phyloP scores from a whole-genome alignment of 1,140 invertebrate species.

The Apolygus lucorum region DNA sequence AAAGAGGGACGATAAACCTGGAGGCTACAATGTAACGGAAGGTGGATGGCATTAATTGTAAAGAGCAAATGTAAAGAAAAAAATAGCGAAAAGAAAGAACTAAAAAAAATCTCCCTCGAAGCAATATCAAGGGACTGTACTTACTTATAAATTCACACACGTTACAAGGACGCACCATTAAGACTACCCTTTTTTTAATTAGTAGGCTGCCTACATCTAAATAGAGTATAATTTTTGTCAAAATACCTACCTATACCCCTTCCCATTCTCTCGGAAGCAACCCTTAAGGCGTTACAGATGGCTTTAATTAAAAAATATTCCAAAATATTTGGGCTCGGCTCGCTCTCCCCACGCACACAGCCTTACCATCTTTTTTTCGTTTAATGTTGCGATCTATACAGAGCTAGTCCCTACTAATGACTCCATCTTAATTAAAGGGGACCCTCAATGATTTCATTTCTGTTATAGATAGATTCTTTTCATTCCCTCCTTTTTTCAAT shows the following conservation, averaged over 20 bases:
- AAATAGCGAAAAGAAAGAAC: too few species aligned
- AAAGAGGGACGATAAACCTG: conserved; percentile 11
- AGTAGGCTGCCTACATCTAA: conserved; percentile 22
- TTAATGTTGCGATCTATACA: conserved; percentile 1
- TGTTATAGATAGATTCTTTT: not conserved
- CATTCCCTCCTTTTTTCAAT: not conserved
- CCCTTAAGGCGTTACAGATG: conserved; percentile 25
- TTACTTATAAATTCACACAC: conserved; percentile 18
- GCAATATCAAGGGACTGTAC: conserved; percentile 15
- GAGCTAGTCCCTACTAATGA: not conserved
- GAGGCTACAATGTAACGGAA: conserved; percentile 15
- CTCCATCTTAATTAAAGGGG: conserved; percentile 16
- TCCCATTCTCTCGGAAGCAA: not conserved
- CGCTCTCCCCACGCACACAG: not conserved
- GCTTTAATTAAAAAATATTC: conserved; percentile 26
- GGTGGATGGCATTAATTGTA: conserved; percentile 17
- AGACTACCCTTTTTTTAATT: conserved; percentile 19
- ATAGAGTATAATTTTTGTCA: conserved; percentile 27
- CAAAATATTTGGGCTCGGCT: conserved; percentile 12
- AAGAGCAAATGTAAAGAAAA: conserved; percentile 17
- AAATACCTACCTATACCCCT: conserved; percentile 17
- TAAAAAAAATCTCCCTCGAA: not conserved
- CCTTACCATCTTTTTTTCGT: not conserved
- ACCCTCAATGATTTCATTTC: conserved; percentile 11
- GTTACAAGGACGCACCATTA: conserved; percentile 9